Conservation (phyloP, 2,113 vertebrate genomes). For the Muntiacus reevesi region DNA sequence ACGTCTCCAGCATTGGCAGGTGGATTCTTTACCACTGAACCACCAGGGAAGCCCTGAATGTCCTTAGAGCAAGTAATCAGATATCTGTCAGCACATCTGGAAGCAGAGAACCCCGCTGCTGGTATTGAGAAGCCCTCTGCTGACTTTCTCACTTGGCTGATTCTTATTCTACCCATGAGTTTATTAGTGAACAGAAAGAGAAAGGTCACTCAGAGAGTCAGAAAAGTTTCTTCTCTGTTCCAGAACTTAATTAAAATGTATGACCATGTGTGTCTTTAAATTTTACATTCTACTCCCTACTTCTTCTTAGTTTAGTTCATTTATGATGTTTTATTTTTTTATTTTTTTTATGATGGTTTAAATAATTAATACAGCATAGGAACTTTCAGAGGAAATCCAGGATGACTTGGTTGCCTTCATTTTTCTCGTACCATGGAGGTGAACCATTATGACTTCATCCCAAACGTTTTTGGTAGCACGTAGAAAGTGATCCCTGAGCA, state of each 20-base stretch:
- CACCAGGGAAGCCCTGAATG: not conserved
- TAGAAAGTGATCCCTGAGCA: not conserved
- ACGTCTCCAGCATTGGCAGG: not conserved
- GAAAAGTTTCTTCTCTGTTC: not conserved
- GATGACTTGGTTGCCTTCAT: no score
- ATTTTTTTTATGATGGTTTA: not conserved
- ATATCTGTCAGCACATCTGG: not conserved
- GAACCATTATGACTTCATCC: not conserved
- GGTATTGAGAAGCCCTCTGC: no score
- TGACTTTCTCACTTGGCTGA: not conserved
- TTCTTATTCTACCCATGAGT: not conserved
- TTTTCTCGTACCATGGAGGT: not conserved
- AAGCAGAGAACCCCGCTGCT: not conserved
- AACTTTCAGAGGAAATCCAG: not conserved
- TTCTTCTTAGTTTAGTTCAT: not conserved
- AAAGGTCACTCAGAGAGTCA: not conserved
- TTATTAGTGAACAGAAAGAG: not conserved
- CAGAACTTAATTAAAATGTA: not conserved
- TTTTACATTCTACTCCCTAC: not conserved
- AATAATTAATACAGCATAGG: not conserved
- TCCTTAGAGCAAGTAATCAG: not conserved
- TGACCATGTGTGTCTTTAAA: not conserved
- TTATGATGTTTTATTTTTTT: not conserved
- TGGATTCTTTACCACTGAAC: not conserved
- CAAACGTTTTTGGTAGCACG: not conserved